A percentile compares a stretch with the other conserved stretches of the same genome.
phyloP scores from a whole-genome alignment of 2,797 vertebrate species.

The Channallabes apus region DNA sequence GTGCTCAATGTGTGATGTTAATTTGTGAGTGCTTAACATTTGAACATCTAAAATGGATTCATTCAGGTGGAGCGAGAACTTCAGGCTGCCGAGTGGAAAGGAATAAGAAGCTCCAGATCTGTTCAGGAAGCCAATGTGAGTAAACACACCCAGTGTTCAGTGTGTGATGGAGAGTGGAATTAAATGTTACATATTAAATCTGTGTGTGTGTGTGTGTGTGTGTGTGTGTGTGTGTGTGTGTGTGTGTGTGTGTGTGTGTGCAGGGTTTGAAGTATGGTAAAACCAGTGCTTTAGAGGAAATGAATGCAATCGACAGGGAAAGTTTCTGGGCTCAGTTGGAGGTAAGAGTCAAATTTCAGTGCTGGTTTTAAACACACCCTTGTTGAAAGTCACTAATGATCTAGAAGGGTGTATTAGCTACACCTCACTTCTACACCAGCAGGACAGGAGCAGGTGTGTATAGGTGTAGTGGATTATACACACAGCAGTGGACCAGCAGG shows the following conservation, averaged over 20 bases:
- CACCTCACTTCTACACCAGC: neutral
- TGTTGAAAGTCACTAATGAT: neutral
- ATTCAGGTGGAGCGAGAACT: constrained; percentile 55
- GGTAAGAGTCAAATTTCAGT: constrained; percentile 65
- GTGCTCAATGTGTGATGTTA: neutral
- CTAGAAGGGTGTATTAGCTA: neutral
- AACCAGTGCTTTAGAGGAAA: constrained; percentile 81
- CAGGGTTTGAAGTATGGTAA: constrained; percentile 89
- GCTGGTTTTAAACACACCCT: neutral
- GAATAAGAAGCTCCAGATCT: too few species aligned
- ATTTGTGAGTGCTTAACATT: neutral
- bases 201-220: constrained; percentile 67
- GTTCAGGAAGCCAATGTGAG: too few species aligned
- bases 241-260: constrained; percentile 5
- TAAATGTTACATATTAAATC: neutral
- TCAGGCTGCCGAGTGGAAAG: too few species aligned
- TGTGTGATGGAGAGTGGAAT: too few species aligned
- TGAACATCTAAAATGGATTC: constrained; percentile 29
- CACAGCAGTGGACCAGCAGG: neutral
- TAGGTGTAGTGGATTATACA: neutral
- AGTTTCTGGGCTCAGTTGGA: constrained; percentile 87
- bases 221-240: constrained; percentile 71
- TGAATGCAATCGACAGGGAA: constrained; percentile 82
- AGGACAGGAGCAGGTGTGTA: neutral
- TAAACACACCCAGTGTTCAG: too few species aligned